These are phyloP conservation scores for Podabrus alpinus DNA, from an alignment of 2,888 invertebrate species.

Conservation along the genomic window DNA sequence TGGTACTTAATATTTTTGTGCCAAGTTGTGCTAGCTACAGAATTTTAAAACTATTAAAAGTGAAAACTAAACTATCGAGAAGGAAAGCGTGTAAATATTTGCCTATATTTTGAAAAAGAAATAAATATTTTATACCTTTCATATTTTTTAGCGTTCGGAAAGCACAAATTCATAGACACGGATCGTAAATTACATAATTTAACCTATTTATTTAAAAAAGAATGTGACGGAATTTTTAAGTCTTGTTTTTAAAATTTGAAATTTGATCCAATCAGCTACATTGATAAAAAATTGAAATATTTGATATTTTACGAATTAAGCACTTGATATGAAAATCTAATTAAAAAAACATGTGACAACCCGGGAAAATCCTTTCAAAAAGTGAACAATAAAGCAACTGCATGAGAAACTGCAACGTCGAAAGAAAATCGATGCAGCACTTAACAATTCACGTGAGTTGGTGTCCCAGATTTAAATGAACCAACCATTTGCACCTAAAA, in stretches of 20 bases:
- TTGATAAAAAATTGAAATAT: background rate
- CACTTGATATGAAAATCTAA: background rate
- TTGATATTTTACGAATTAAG: background rate
- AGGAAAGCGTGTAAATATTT: background rate
- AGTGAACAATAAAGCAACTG: background rate
- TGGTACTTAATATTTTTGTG: background rate
- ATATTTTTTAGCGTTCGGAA: slow-evolving; percentile 38
- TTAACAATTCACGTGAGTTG: background rate
- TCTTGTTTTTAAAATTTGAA: background rate
- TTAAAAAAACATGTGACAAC: background rate
- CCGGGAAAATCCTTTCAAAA: background rate
- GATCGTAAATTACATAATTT: slow-evolving; percentile 5
- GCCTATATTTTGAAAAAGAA: background rate
- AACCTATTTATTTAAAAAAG: background rate
- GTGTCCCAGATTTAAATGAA: background rate
- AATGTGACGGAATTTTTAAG: background rate
- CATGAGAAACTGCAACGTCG: background rate
- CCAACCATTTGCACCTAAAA: background rate
- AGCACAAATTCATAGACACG: slow-evolving; percentile 41
- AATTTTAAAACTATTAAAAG: background rate
- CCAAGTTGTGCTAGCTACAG: background rate
- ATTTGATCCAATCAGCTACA: background rate
- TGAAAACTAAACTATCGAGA: background rate
- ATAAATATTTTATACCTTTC: slow-evolving; percentile 39
- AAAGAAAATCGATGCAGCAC: slow-evolving; percentile 2